phyloP scores from a whole-genome alignment of 2,888 invertebrate genomes.

The Clostera curtula region DNA sequence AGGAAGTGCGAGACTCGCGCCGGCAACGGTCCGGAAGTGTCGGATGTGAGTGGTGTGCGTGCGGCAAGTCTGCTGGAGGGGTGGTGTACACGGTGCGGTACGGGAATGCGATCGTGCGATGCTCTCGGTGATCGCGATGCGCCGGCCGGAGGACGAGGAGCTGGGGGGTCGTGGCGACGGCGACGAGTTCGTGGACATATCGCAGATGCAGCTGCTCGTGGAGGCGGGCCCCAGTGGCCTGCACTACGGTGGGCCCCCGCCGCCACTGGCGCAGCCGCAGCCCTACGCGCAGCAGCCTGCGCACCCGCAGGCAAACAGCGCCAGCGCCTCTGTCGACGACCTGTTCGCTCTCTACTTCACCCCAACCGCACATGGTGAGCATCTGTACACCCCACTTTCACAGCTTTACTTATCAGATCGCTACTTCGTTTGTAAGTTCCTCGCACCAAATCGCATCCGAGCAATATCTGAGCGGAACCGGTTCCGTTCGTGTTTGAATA shows the following conservation, averaged over 20 bases:
- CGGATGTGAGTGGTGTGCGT: conserved; percentile 36
- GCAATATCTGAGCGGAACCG: conserved; percentile 18
- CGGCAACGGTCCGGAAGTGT: conserved; percentile 27
- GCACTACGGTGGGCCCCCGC: conserved; percentile 64
- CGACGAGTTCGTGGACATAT: conserved; percentile 89
- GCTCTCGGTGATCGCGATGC: conserved; percentile 82
- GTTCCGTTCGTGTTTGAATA: conserved; percentile 19
- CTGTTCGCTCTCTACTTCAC: conserved; percentile 84
- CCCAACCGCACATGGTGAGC: conserved; percentile 77
- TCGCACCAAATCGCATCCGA: conserved; percentile 6
- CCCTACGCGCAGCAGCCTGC: conserved; percentile 45
- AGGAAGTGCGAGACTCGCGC: conserved; percentile 27
- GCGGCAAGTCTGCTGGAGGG: conserved; percentile 30
- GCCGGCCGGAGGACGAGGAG: conserved; percentile 82
- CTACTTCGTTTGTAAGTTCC: conserved; percentile 1
- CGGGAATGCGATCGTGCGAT: conserved; percentile 71
- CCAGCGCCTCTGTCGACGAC: conserved; percentile 81
- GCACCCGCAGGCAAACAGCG: conserved; percentile 57
- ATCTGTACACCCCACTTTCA: conserved; percentile 13
- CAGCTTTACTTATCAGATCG: conserved; percentile 4
- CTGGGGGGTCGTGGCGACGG: conserved; percentile 65
- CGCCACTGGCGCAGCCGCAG: conserved; percentile 64
- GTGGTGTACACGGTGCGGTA: conserved; percentile 49
- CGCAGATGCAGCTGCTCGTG: conserved; percentile 85
- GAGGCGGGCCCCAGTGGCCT: conserved; percentile 73